Evolutionary conservation across 2,113 vertebrate genomes (phyloP).

Genomic region (Bostrychus sinensis): DNA sequence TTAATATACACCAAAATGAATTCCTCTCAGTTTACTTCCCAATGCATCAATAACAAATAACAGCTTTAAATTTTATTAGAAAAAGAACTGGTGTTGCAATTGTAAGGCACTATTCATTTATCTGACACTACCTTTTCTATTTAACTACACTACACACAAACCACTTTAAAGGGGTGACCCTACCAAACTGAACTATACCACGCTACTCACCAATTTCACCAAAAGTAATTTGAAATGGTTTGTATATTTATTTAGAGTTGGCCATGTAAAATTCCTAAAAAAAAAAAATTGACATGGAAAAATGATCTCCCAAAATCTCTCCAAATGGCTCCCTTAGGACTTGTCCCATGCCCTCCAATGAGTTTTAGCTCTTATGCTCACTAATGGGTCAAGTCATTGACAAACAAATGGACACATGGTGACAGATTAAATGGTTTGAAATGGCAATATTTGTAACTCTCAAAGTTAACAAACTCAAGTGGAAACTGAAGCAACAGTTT

Average conservation of each 20-base stretch:
- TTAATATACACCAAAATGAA: neutral
- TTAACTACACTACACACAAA: neutral
- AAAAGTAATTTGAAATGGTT: neutral
- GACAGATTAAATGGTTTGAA: slow-evolving; percentile 35
- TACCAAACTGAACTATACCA: neutral
- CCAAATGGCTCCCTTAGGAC: slow-evolving; percentile 35
- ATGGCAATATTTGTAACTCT: slow-evolving; percentile 41
- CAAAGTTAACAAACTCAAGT: slow-evolving; percentile 35
- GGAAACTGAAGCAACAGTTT: slow-evolving; percentile 51
- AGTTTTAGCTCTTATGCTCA: slow-evolving; percentile 21
- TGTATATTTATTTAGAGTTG: neutral
- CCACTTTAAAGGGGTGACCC: too few species aligned
- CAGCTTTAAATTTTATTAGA: too few species aligned
- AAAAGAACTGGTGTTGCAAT: too few species aligned
- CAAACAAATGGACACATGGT: slow-evolving; percentile 43
- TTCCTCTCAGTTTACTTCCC: neutral
- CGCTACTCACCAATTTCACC: neutral
- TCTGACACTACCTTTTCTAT: neutral
- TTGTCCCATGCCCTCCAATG: slow-evolving; percentile 31
- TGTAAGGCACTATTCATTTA: too few species aligned
- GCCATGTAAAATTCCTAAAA: too few species aligned
- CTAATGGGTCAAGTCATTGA: slow-evolving; percentile 50
- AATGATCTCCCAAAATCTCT: neutral
- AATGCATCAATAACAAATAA: too few species aligned
- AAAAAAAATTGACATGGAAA: neutral